Base-by-base conservation (phyloP, 2,113 vertebrate species). In the Perca flavescens region DNA sequence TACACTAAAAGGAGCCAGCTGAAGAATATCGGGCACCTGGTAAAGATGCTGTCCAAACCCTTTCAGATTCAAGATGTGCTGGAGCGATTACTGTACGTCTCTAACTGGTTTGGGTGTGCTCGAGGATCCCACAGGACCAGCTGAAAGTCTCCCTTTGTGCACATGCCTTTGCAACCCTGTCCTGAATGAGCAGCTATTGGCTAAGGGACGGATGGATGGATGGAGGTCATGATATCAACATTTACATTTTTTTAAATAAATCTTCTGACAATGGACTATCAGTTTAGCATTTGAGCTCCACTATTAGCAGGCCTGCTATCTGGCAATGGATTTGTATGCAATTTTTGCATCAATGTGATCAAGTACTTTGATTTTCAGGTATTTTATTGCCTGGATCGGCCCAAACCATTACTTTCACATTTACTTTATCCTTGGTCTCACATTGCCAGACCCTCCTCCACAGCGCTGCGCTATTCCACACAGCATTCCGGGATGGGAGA, bases 21-120 rank as follows among this genome's bases (percentile, higher is more conserved):
- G 50, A 50, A 69, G 67, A 54, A 46, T 67, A 72, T 43, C 17
- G 31, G 16, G 22, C 43, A 53, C 34, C 53, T 17, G 28, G 17
- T 80, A 21, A 60, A 71, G 49, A 81, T 43, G 34, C 9, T 58
- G 21, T 54, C 28, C 40, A 25, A 25, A 49, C 15, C 10, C 31
- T n/a, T 21, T 83, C 10, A 63, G 46, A 68, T 54, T 36, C 62
- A 49, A 34, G 46, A 19, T 61, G 12, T 66, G 40, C 40, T 60
- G 81, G 6, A 58, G 53, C 65, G 74, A 71, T 72, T 67, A 72
- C 40, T n/a, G 31, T 34, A 34, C 5, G 31, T 34, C 31, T 34
- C 31, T 19, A 19, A 56, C 31, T 43, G 25, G 25, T 57, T 25
- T 14, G 54, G 14, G 63, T 65, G 57, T 49, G 21, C 36, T 65